These are phyloP conservation scores for Tenthredo mesomela DNA, from an alignment of 2,888 invertebrate genomes.

Conservation along the genomic window DNA sequence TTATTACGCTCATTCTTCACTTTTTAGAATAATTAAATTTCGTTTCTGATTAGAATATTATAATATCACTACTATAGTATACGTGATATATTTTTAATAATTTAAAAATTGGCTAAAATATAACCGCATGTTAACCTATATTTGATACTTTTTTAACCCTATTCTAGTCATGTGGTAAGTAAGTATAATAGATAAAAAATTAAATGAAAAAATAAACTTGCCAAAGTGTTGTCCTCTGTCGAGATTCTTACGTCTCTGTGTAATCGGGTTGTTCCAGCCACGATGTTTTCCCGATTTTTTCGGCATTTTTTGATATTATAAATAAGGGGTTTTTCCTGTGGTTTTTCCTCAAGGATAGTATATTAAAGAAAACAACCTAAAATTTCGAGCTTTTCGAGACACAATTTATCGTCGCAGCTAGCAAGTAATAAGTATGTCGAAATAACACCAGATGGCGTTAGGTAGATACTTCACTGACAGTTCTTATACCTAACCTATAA, in stretches of 20 bases:
- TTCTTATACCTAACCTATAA: conserved; percentile 33
- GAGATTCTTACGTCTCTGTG: conserved; percentile 18
- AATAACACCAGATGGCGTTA: background rate
- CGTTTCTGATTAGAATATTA: background rate
- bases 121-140: background rate
- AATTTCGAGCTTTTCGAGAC: background rate
- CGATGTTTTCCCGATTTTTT: conserved; percentile 44
- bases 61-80: background rate
- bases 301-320: conserved; percentile 24
- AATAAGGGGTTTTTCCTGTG: background rate
- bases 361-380: background rate
- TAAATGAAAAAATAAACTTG: background rate
- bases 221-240: conserved; percentile 42
- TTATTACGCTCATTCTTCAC: background rate
- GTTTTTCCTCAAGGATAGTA: too few species aligned
- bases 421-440: background rate
- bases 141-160: background rate
- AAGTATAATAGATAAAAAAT: background rate
- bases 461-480: conserved; percentile 1
- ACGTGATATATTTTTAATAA: background rate
- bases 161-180: background rate
- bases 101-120: background rate
- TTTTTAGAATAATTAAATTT: background rate
- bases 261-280: conserved; percentile 15
- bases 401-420: background rate